Evolutionary conservation across 2,113 vertebrate genomes (phyloP), one percentile per base, ranked within the genome.

Genomic region (Toxotes chatareus): DNA sequence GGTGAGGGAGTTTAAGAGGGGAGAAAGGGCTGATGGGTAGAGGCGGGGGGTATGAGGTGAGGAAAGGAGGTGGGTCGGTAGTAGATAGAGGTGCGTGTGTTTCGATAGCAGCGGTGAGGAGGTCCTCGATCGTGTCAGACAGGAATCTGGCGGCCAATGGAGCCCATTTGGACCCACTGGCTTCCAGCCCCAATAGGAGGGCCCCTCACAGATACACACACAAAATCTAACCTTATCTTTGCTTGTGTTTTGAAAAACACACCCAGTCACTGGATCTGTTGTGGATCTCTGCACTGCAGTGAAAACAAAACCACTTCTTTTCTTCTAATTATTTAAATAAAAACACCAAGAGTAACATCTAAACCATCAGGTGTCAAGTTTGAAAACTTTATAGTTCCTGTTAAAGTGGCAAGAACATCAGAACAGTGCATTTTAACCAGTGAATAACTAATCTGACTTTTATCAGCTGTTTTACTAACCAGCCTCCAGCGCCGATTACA

Each of bases 81-180:
- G 67, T 47, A 66, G 34, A 69, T 56, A 19, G 68, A 82, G 68
- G 51, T 32, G 40, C 17, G 5, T 49, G 61, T 1, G 82, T 85
- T 77, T 86, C 86, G 6, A 75, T 53, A 47, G 16, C 2, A 51
- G 8, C 7, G 23, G 7, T 6, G 63, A 46, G 78, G 23, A 56
- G 4, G 23, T 73, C 62, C 73, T 88, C 83, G 77, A 88, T 91
- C 83, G 85, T 82, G 89, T 96, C 95, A 96, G 86, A 93, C 95
- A 96, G 93, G 96, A 97, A 97, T 96, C 95, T 96, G 96, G 95
- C 93, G 49, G 93, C 65, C 96, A 95, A 96, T 94, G 59, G 91
- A 95, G 95, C 91, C 94, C 95, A 96, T 96, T 94, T 96, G 96
- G 95, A 95, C 47, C 89, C 79, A 91, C 73, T 80, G 87, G 75